Evolutionary conservation across 2,797 vertebrate genomes (phyloP).

Genomic region (Tolypeutes matacus): DNA sequence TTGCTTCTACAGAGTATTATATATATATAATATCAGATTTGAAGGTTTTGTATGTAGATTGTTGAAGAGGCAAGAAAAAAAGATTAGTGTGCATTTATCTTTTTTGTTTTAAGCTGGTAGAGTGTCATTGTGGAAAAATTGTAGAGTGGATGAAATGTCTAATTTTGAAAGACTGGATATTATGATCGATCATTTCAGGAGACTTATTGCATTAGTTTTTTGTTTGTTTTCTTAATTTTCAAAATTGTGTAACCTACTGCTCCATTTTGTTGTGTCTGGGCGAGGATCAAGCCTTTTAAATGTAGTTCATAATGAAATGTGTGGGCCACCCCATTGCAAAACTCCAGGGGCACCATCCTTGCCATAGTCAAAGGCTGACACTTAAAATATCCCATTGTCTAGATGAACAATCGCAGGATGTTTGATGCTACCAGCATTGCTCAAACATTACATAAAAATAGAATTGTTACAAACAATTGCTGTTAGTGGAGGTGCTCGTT

Average conservation of each 20-base stretch:
- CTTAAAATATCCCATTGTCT: not conserved
- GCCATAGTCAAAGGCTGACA: not conserved
- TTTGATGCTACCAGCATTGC: conserved; percentile 22
- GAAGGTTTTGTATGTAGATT: not conserved
- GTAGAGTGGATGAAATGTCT: conserved; percentile 37
- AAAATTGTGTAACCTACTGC: not conserved
- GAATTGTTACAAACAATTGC: conserved; percentile 49
- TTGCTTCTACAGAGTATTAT: conserved; percentile 4
- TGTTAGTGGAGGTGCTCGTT: conserved; percentile 71
- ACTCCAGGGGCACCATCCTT: conserved; percentile 1
- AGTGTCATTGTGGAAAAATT: not conserved
- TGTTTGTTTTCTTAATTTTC: conserved; percentile 21
- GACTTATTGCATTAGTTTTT: not conserved
- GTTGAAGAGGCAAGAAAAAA: not conserved
- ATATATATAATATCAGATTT: not conserved
- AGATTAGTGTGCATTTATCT: not conserved
- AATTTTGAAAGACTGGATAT: conserved; percentile 11
- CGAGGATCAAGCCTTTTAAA: conserved; percentile 32
- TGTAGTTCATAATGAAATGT: not conserved
- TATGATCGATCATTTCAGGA: not conserved
- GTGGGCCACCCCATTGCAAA: not conserved
- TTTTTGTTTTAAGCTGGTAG: not conserved
- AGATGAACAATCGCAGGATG: conserved; percentile 33
- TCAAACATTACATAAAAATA: conserved; percentile 68
- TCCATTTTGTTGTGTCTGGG: not conserved